Evolutionary conservation across 1,140 invertebrate genomes (phyloP).

Genomic region (Drosophila burlai): DNA sequence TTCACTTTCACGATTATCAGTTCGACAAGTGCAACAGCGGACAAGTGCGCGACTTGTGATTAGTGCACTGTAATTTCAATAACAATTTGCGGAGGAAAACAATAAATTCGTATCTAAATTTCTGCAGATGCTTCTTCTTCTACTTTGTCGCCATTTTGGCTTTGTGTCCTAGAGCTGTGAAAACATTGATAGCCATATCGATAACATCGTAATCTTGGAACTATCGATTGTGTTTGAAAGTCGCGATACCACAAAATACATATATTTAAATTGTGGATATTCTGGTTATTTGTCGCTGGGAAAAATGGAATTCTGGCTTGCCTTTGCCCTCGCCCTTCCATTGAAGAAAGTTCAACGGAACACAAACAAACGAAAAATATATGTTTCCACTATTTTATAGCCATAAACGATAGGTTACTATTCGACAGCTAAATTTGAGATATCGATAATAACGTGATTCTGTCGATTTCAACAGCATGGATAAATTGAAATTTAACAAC

Average conservation of each 20-base stretch:
- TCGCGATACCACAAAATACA: neutral
- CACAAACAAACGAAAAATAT: neutral
- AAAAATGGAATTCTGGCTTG: neutral
- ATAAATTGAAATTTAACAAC: conserved; percentile 83
- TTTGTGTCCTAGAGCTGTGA: conserved; percentile 11
- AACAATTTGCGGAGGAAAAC: conserved; percentile 41
- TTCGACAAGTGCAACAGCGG: conserved; percentile 7
- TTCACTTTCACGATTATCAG: conserved; percentile 27
- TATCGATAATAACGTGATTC: conserved; percentile 4
- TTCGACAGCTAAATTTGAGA: neutral
- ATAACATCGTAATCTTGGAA: neutral
- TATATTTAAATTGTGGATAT: neutral
- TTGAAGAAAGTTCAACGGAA: too few relatives aligned
- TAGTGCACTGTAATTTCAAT: conserved; percentile 12
- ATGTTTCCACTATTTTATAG: neutral
- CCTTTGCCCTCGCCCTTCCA: too few relatives aligned
- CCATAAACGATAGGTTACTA: neutral
- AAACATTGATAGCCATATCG: neutral
- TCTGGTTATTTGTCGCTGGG: neutral
- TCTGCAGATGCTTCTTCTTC: conserved; percentile 26
- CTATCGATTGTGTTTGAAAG: neutral
- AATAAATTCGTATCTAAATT: conserved; percentile 61
- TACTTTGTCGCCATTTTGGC: conserved; percentile 25
- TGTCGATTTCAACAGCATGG: conserved; percentile 25
- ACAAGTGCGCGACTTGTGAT: conserved; percentile 18